These are phyloP conservation scores for Vulpes lagopus DNA, from an alignment of 2,113 vertebrate species.

Conservation along the genomic window DNA sequence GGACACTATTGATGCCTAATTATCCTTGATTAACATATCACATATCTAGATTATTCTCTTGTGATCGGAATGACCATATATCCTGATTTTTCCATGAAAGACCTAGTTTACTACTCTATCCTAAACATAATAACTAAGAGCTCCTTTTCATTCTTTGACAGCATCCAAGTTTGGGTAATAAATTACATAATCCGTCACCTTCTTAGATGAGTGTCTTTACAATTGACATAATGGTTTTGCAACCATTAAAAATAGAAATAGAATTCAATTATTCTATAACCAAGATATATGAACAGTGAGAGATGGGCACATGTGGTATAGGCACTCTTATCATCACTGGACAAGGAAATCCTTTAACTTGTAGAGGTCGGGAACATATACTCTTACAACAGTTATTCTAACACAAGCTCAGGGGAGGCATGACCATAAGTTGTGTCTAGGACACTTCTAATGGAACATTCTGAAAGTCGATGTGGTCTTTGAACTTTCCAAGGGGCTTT, in stretches of 20 bases:
- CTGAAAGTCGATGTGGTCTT: background rate
- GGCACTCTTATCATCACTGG: background rate
- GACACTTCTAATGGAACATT: background rate
- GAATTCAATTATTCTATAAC: background rate
- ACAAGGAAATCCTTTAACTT: background rate
- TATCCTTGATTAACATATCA: background rate
- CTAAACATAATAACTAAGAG: background rate
- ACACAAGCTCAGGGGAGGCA: background rate
- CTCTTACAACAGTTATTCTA: background rate
- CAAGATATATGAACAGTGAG: background rate
- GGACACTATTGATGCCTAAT: background rate
- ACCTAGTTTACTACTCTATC: background rate
- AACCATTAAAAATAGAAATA: conserved; percentile 13
- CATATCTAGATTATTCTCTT: background rate
- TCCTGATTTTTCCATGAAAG: background rate
- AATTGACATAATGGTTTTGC: background rate
- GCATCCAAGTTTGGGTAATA: background rate
- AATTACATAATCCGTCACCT: background rate
- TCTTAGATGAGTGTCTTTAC: background rate
- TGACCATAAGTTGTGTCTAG: background rate
- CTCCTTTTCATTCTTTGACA: background rate
- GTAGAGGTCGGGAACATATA: background rate
- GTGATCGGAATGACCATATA: background rate
- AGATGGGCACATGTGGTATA: background rate
- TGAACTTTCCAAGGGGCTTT: background rate